Percentiles rank a stretch among this genome's conserved stretches.
phyloP scores from a whole-genome alignment of 2,888 invertebrate species.

The Tetramorium bicarinatum region DNA sequence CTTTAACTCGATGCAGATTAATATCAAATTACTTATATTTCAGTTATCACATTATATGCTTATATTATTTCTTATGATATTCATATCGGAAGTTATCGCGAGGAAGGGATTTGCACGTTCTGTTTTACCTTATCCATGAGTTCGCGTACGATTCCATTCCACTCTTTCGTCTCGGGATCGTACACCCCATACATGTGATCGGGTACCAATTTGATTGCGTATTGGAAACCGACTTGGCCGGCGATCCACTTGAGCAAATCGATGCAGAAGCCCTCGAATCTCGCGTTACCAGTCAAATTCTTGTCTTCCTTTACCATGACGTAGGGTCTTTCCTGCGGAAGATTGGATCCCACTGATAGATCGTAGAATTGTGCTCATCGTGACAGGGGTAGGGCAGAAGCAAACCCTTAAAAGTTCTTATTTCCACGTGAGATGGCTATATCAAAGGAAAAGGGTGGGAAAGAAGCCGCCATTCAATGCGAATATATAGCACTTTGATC shows the following conservation, averaged over 20 bases:
- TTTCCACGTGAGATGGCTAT: conserved; percentile 15
- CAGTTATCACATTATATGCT: conserved; percentile 5
- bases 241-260: conserved; percentile 95
- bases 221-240: conserved; percentile 95
- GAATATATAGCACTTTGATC: conserved; percentile 34
- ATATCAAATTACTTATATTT: conserved; percentile 3
- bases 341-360: conserved; percentile 61
- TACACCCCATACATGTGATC: conserved; percentile 96
- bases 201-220: conserved; percentile 93
- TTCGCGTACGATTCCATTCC: conserved; percentile 96
- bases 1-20: background rate
- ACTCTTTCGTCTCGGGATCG: conserved; percentile 94
- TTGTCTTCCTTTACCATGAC: conserved; percentile 95
- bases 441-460: conserved; percentile 17
- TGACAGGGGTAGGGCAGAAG: conserved; percentile 12
- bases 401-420: conserved; percentile 47
- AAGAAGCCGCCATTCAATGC: conserved; percentile 8
- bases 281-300: conserved; percentile 94
- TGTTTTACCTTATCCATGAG: conserved; percentile 93
- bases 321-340: conserved; percentile 93
- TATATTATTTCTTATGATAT: conserved; percentile 5
- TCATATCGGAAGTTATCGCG: background rate
- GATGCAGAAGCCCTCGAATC: conserved; percentile 97
- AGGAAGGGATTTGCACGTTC: background rate
- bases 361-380: conserved; percentile 22